These are phyloP conservation scores for Clupea harengus DNA, from an alignment of 2,113 vertebrate genomes.

Conservation along the genomic window DNA sequence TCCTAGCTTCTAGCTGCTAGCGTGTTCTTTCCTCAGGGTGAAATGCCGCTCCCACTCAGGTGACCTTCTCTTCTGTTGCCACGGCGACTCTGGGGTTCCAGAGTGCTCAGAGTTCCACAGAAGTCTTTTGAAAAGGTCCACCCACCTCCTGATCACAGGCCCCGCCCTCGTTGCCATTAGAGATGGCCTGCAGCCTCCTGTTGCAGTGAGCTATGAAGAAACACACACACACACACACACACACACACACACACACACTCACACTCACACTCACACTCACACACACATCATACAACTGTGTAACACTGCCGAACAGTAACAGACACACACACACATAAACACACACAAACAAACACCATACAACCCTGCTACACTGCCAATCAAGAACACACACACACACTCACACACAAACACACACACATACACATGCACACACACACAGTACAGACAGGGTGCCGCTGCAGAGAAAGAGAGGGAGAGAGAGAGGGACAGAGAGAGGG, in stretches of 20 bases:
- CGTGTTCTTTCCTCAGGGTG: too few relatives aligned
- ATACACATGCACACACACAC: background rate
- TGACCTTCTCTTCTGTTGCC: background rate
- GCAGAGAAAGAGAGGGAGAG: background rate
- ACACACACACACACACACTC: background rate
- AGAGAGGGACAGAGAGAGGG: background rate
- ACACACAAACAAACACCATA: background rate
- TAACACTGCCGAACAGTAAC: background rate
- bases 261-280: background rate
- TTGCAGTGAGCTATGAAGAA: too few relatives aligned
- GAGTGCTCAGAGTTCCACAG: background rate
- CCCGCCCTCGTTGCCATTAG: background rate
- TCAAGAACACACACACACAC: background rate
- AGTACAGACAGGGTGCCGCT: background rate
- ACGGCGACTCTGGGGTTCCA: background rate
- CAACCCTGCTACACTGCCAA: too few relatives aligned
- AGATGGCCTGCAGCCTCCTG: too few relatives aligned
- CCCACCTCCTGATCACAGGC: background rate
- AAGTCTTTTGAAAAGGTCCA: background rate
- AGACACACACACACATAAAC: background rate
- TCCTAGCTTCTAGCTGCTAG: too few relatives aligned
- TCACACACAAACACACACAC: background rate
- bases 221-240: background rate
- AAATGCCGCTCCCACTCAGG: too few relatives aligned
- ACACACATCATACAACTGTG: background rate